A percentile compares a stretch with the other conserved stretches of the same genome.
phyloP scores from a whole-genome alignment of 2,113 vertebrate genomes.

The Callocephalon fimbriatum region DNA sequence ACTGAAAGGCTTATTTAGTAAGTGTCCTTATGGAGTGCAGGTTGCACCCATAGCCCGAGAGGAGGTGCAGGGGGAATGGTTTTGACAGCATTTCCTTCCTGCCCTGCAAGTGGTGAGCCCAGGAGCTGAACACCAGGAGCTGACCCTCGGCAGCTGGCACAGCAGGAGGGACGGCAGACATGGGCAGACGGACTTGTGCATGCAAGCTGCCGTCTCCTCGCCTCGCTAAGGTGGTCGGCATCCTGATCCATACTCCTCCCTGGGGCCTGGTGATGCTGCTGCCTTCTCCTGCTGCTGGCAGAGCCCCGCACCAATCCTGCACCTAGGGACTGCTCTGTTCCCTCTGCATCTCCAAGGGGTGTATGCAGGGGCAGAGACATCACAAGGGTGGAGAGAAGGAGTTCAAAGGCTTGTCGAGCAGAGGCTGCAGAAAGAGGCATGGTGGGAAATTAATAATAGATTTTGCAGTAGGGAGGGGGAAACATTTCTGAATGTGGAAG shows the following conservation, averaged over 20 bases:
- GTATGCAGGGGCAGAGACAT: fast-evolving
- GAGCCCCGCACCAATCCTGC: fast-evolving
- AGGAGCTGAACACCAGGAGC: neutral
- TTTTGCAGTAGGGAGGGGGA: neutral
- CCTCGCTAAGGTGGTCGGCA: fast-evolving
- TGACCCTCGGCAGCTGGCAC: neutral
- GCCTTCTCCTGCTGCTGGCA: neutral
- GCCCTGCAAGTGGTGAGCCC: neutral
- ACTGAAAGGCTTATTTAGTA: neutral
- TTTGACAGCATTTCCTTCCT: neutral
- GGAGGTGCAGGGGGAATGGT: neutral
- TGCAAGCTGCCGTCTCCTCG: neutral
- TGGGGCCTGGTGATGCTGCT: fast-evolving
- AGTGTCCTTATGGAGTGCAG: neutral
- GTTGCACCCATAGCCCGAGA: neutral
- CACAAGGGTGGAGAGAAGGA: fast-evolving
- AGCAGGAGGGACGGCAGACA: neutral
- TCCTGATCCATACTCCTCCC: neutral
- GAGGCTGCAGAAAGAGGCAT: neutral
- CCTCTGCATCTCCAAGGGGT: neutral
- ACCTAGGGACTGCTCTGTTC: fast-evolving
- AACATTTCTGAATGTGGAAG: neutral
- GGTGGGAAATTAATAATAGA: neutral
- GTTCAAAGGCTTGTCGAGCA: neutral
- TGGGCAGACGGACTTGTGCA: neutral